phyloP scores from a whole-genome alignment of 2,113 vertebrate genomes.

The Zosterops borbonicus region DNA sequence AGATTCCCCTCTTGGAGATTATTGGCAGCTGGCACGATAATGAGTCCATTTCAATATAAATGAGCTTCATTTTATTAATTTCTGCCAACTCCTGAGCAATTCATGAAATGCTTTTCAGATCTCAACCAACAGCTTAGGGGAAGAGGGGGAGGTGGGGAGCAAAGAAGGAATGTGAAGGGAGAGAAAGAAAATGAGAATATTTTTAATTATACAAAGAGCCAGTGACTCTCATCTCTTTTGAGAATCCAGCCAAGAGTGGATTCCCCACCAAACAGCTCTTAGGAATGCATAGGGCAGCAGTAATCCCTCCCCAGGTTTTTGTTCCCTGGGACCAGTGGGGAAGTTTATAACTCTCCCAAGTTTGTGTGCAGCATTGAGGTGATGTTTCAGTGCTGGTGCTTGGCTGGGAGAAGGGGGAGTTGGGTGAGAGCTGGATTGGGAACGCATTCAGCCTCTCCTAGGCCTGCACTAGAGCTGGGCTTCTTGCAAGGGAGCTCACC shows the following conservation, averaged over 20 bases:
- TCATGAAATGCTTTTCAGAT: conserved; percentile 67
- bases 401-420: not conserved
- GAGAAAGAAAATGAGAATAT: not conserved
- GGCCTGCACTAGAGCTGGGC: not conserved
- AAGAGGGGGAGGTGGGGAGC: not conserved
- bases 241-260: not conserved
- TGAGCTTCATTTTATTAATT: conserved; percentile 74
- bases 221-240: not conserved
- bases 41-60: conserved; percentile 78
- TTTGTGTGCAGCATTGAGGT: not conserved
- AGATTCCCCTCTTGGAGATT: conserved; percentile 62
- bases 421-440: not conserved
- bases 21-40: conserved; percentile 74
- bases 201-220: conserved; percentile 9
- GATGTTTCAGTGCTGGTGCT: not conserved
- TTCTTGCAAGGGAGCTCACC: not conserved
- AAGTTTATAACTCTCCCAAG: not conserved
- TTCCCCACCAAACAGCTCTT: not conserved
- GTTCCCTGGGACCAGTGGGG: not conserved
- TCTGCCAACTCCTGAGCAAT: conserved; percentile 72
- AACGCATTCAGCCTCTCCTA: fast-evolving
- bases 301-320: not conserved
- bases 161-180: conserved; percentile 1
- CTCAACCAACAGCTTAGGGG: conserved; percentile 47
- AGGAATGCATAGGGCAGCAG: not conserved